Evolutionary conservation across 2,797 vertebrate genomes (phyloP).

Genomic region (Sebastes oblongus): DNA sequence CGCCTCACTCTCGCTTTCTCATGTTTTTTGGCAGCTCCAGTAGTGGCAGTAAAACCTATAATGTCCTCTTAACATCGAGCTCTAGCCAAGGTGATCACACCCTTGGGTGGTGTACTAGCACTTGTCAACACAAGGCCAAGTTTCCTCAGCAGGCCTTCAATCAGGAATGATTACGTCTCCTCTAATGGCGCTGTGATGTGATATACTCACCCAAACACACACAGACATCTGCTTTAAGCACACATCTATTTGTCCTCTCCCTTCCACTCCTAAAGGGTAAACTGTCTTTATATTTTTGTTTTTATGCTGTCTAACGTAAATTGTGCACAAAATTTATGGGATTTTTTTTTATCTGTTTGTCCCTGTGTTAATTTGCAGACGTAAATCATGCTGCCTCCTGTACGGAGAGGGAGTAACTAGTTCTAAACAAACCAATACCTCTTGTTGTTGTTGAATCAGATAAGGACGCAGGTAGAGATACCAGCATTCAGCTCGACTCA

Average conservation of each 20-base stretch:
- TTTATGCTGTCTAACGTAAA: neutral
- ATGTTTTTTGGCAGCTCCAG: slow-evolving; percentile 39
- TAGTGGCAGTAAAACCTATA: slow-evolving; percentile 57
- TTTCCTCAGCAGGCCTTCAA: slow-evolving; percentile 60
- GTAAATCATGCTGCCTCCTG: slow-evolving; percentile 44
- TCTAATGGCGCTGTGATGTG: slow-evolving; percentile 53
- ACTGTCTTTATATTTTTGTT: slow-evolving; percentile 24
- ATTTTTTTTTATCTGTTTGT: slow-evolving; percentile 15
- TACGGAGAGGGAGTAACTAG: neutral
- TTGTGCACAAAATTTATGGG: slow-evolving; percentile 2
- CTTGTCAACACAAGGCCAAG: slow-evolving; percentile 69
- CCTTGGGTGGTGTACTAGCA: slow-evolving; percentile 63
- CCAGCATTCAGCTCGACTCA: slow-evolving; percentile 17
- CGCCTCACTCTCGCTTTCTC: neutral
- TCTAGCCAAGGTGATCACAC: slow-evolving; percentile 72
- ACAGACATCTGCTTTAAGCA: neutral
- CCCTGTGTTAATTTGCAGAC: slow-evolving; percentile 38
- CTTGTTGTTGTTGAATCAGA: slow-evolving; percentile 43
- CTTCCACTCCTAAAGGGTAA: slow-evolving; percentile 3
- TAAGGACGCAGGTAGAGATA: slow-evolving; percentile 13
- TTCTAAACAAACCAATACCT: slow-evolving; percentile 32
- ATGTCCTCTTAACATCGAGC: slow-evolving; percentile 56
- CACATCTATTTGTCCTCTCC: slow-evolving; percentile 8
- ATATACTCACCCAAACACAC: slow-evolving; percentile 15
- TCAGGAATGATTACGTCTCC: slow-evolving; percentile 71